Conservation (phyloP, 2,797 vertebrate species). For the Glyptemys insculpta region DNA sequence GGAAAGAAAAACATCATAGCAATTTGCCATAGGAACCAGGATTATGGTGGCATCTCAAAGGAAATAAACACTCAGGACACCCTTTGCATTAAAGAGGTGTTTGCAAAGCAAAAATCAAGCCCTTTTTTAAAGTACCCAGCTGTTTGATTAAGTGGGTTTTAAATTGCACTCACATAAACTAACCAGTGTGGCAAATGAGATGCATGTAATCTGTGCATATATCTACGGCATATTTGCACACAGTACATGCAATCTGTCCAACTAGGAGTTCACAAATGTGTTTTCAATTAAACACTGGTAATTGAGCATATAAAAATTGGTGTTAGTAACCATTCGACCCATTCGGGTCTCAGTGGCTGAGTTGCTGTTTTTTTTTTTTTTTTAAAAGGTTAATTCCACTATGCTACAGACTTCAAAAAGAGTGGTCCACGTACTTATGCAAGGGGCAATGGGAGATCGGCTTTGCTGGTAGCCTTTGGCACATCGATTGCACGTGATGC, state of each 20-base stretch:
- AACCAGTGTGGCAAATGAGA: not conserved
- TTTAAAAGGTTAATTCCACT: not conserved
- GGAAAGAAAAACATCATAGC: not conserved
- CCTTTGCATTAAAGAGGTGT: not conserved
- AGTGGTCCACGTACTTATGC: conserved; percentile 93
- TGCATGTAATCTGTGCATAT: not conserved
- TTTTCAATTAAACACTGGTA: rapidly evolving
- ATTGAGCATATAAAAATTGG: rapidly evolving
- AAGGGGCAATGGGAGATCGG: conserved; percentile 97
- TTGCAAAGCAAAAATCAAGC: not conserved
- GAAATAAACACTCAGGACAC: not conserved
- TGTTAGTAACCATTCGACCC: rapidly evolving
- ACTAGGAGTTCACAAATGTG: not conserved
- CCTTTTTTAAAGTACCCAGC: not conserved
- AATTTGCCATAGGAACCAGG: not conserved
- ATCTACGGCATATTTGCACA: rapidly evolving
- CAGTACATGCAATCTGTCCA: rapidly evolving
- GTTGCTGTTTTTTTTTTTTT: not conserved
- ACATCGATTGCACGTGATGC: conserved; percentile 98
- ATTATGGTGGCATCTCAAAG: not conserved
- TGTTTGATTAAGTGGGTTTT: not conserved
- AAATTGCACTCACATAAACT: not conserved
- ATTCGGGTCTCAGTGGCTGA: not conserved
- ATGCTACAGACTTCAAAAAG: not conserved
- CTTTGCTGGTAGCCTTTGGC: conserved; percentile 99